Evolutionary conservation across 2,888 invertebrate species (phyloP).

Genomic region (Acrobasis suavella): DNA sequence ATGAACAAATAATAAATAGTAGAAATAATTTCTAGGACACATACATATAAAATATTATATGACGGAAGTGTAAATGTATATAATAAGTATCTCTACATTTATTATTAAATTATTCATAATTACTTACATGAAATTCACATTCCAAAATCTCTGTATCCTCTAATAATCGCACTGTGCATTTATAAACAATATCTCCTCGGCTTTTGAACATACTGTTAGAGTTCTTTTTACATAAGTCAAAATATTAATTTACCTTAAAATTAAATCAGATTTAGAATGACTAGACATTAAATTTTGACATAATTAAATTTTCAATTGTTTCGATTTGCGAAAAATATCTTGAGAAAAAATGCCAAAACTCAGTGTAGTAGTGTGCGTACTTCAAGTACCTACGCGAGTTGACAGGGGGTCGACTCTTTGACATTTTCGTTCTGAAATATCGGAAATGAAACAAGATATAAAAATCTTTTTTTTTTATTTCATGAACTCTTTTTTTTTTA

Average conservation of each 20-base stretch:
- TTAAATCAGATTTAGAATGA: not conserved
- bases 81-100: too few species aligned
- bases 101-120: constrained; percentile 6
- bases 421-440: constrained; percentile 32
- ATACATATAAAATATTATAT: too few species aligned
- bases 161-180: constrained; percentile 93
- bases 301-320: constrained; percentile 45
- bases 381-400: too few species aligned
- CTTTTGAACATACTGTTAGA: constrained; percentile 80
- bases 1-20: too few species aligned
- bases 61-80: too few species aligned
- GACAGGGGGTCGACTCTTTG: too few species aligned
- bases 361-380: too few species aligned
- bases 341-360: constrained; percentile 33
- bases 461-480: not conserved
- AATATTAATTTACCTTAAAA: constrained; percentile 1
- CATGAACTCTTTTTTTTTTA: not conserved
- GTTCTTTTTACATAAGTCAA: constrained; percentile 14
- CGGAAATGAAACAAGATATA: too few species aligned
- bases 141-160: constrained; percentile 96
- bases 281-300: not conserved
- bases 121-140: constrained; percentile 91
- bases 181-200: constrained; percentile 91
- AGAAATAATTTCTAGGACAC: too few species aligned
- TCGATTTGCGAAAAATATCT: constrained; percentile 41